Evolutionary conservation across 1,140 invertebrate genomes (phyloP), one percentile per base, ranked within the genome.

Genomic region (Drosophila sp.): DNA sequence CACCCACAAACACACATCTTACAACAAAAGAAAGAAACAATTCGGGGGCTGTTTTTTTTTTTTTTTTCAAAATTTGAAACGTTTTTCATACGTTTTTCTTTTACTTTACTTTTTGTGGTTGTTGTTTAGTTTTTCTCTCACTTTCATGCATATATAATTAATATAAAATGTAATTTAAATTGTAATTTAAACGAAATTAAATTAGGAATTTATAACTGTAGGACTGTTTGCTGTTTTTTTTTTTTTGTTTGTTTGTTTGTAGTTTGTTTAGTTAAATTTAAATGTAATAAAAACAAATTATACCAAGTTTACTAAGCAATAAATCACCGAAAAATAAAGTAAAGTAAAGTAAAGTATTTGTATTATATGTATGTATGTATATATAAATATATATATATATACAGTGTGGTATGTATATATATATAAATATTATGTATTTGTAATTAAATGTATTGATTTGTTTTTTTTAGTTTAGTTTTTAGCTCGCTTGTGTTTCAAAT

Each of bases 121-220:
- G 77, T 76, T 56, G 54, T 66, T 71, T 79, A 66, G 66, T 76
- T 60, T 58, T 71, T 66, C 40, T 63, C 63, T 70, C n/a, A 70
- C 73, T 81, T 79, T 71, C 78, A 75, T 61, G 35, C 25, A 61
- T 61, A 65, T 55, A 55, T 56, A 65, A 54, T 71, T 87, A 89
- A 80, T 80, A 84, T 84, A 89, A 90, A 89, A 66, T 89, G 79
- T 89, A 89, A 89, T 80, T 80, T 89, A 89, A 72, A 70, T 74
- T 56, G 82, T 85, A 81, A 85, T 90, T 90, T 90, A 90, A 85
- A 83, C 72, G 71, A 90, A 85, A 82, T 86, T 90, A 90, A 82
- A 90, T 90, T 90, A 90, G 76, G 86, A 83, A 78, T 83, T 82
- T 82, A 73, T 90, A 76, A 78, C 76, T 89, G 70, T 90, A 90